Base-by-base conservation (phyloP, 2,888 invertebrate genomes). In the Coelopa pilipes region DNA sequence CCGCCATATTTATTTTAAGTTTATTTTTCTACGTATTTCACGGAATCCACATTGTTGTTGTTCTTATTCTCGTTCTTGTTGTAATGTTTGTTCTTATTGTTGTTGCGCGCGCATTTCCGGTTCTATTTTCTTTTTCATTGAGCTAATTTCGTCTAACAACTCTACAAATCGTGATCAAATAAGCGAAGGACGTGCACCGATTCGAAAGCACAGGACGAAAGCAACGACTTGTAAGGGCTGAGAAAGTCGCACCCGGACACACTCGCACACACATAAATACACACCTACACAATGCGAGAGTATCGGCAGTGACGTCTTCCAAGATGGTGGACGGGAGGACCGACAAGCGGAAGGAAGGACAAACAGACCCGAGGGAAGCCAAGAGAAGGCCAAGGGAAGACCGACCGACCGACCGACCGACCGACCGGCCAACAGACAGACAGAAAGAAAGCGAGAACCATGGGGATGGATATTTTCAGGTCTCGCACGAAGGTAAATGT, bases 131-230 rank as follows among this genome's bases (percentile, higher is more conserved):
- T 73, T 59, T 68, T 74, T 74, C 75, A 76, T 79, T 77, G 74
- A 75, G 74, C 76, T 79, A 79, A 79, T 80, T 79, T 80, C 73
- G 75, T 76, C 75, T 74, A 77, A 77, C 79, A 78, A 80, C 77
- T 76, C 75, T 69, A 73, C 74, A 74, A 79, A 78, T 77, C 80
- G 80, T 80, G 80, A 78, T 76, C 79, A 78, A 79, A 80, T 78
- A 76, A 76, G 75, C 63, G 62, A 17, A 19, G 72, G 67, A 76
- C 76, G 75, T 76, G 76, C 76, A 74, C 15, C 47, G 53, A 53
- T 53, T 53, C 15, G 53, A 53, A n/a, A 15, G 53, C 13, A n/a
- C 53, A 13, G 53, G 15, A 53, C 15, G 3, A 49, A 10, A 2
- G 15, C 15, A 53, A 53, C 5, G 53, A 53, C 53, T 13, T n/a